Conservation (phyloP, 2,888 invertebrate genomes). For the Hypsopygia costalis region DNA sequence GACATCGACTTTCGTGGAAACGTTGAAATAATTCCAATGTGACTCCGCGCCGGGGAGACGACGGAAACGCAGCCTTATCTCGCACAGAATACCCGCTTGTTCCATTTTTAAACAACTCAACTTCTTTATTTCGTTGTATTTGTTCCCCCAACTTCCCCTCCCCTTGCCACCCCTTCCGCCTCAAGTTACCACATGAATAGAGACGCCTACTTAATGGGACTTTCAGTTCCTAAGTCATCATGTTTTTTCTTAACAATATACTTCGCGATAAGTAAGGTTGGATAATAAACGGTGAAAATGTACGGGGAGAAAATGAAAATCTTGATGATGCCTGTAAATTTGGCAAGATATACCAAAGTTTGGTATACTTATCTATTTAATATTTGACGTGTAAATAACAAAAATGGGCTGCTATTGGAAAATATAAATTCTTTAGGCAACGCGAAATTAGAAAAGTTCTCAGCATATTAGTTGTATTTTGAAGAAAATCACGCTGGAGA, state of each 20-base stretch:
- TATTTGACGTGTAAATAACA: slow-evolving; percentile 19
- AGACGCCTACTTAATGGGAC: slow-evolving; percentile 76
- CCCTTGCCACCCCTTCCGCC: slow-evolving; percentile 42
- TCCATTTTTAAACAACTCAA: slow-evolving; percentile 78
- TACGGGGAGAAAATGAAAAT: slow-evolving; percentile 58
- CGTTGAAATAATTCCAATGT: slow-evolving; percentile 75
- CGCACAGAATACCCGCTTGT: slow-evolving; percentile 73
- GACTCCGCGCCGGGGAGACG: slow-evolving; percentile 42
- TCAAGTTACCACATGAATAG: slow-evolving; percentile 74
- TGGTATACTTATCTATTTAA: slow-evolving; percentile 29
- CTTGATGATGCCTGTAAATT: slow-evolving; percentile 64
- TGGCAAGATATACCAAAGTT: slow-evolving; percentile 37
- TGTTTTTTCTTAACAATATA: slow-evolving; percentile 71
- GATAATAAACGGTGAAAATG: slow-evolving; percentile 76
- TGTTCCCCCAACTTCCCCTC: slow-evolving; percentile 41
- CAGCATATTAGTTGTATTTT: no score
- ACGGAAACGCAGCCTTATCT: slow-evolving; percentile 79
- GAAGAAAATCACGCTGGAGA: no score
- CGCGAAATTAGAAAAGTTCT: not conserved
- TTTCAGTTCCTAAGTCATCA: slow-evolving; percentile 80
- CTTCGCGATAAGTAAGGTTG: slow-evolving; percentile 66
- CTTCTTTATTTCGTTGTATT: slow-evolving; percentile 72
- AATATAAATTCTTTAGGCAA: not conserved
- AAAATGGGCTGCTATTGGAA: no score
- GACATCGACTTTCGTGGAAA: slow-evolving; percentile 74